These are phyloP conservation scores for Xiphorhynchus elegans DNA, from an alignment of 2,113 vertebrate species.

Conservation along the genomic window DNA sequence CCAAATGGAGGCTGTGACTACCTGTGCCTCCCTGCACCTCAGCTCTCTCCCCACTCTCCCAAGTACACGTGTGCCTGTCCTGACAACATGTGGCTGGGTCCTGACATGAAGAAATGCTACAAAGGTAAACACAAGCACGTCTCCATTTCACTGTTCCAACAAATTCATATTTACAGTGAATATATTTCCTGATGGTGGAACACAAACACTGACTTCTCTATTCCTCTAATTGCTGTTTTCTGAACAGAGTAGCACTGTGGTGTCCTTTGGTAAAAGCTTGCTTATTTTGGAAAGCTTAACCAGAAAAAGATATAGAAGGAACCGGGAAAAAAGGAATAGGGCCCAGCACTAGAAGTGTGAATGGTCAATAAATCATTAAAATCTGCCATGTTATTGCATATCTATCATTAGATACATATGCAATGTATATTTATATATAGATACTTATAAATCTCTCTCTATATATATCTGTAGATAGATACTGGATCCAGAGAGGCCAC, in stretches of 20 bases:
- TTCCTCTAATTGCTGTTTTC: background rate
- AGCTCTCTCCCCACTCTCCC: slow-evolving; percentile 90
- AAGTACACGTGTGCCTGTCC: slow-evolving; percentile 96
- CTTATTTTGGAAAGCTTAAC: background rate
- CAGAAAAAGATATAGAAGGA: background rate
- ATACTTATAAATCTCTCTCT: background rate
- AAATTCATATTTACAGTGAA: background rate
- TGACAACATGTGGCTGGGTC: slow-evolving; percentile 90
- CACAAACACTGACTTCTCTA: background rate
- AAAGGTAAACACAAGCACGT: slow-evolving; percentile 72
- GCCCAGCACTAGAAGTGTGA: background rate
- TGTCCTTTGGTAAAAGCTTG: background rate
- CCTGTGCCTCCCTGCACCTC: slow-evolving; percentile 94
- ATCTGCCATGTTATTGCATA: background rate
- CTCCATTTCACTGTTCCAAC: background rate
- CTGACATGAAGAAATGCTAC: slow-evolving; percentile 93
- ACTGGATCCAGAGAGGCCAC: background rate
- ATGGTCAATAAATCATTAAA: background rate
- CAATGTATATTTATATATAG: background rate
- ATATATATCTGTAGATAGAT: no score
- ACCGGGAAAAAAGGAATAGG: background rate
- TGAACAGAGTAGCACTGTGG: background rate
- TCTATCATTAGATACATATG: background rate
- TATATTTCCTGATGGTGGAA: background rate
- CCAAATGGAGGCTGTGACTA: slow-evolving; percentile 96